Evolutionary conservation across 2,113 vertebrate genomes (phyloP).

Genomic region (Trematomus loennbergii): DNA sequence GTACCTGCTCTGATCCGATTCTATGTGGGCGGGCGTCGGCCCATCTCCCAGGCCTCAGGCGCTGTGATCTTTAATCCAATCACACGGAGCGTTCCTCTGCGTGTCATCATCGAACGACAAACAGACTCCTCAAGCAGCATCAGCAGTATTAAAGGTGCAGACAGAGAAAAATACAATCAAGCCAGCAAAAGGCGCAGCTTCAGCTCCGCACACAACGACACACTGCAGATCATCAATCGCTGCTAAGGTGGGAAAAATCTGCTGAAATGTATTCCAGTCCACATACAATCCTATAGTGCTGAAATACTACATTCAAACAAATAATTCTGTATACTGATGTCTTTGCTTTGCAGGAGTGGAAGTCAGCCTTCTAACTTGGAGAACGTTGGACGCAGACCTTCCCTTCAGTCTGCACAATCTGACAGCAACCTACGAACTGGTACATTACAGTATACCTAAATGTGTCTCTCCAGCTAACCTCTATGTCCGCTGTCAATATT

Average conservation of each 20-base stretch:
- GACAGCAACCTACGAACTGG: constrained; percentile 84
- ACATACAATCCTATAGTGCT: neutral
- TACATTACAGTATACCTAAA: constrained; percentile 50
- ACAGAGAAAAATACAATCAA: constrained; percentile 6
- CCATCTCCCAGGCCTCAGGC: constrained; percentile 86
- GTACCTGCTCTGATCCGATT: constrained; percentile 87
- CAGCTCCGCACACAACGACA: constrained; percentile 61
- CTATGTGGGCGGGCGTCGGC: constrained; percentile 81
- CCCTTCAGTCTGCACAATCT: constrained; percentile 85
- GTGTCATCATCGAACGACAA: constrained; percentile 79
- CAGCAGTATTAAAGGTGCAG: constrained; percentile 10
- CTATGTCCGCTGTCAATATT: neutral
- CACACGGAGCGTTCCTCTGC: constrained; percentile 81
- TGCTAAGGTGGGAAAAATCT: constrained; percentile 66
- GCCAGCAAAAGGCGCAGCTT: constrained; percentile 82
- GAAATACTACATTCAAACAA: neutral
- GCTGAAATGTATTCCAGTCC: neutral
- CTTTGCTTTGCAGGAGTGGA: constrained; percentile 78
- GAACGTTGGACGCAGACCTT: constrained; percentile 79
- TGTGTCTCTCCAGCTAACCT: neutral
- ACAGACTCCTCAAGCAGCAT: constrained; percentile 12
- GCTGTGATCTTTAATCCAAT: constrained; percentile 87
- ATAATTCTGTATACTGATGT: neutral
- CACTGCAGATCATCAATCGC: constrained; percentile 58
- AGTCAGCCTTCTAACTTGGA: constrained; percentile 90